Base-by-base conservation (phyloP, 2,888 invertebrate species). In the Macrosoma leucophasiata region DNA sequence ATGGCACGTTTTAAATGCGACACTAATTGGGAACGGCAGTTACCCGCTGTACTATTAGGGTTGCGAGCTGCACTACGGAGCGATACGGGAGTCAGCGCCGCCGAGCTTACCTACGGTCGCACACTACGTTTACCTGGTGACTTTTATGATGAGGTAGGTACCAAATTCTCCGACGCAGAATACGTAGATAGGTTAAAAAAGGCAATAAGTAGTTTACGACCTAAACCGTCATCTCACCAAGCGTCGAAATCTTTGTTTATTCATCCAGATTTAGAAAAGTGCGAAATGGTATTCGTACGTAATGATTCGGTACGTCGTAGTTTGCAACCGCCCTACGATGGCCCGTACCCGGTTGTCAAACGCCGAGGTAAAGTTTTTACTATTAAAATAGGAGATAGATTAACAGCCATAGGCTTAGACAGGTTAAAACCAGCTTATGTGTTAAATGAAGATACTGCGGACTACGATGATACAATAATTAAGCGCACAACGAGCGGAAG, bases 321-420 rank as follows among this genome's bases (percentile, higher is more conserved):
- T 25, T 21, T 38, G 7, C 22, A 18, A 29, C 29, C 33, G 5
- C 13, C 37, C 3, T 33, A 32, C 10, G 37, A 37, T 13, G 37
- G 37, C 14, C 32, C 37, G 6, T 37, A 28, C 31, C 27, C 24
- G 3, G 37, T 37, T 3, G 8, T 32, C 3, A 10, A 28, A 11
- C 20, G 29, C 9, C 7, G 13, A 8, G 8, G 8, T 6, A 37
- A 33, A 15, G 18, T 22, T 12, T 37, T 24, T 15, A 17, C 15
- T 4, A 14, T 37, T 4, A 19, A 37, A 12, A 24, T 37, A 8
- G 32, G 29, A 28, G 11, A 19, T 12, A 13, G 19, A 11, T 4
- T 19, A 12, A 12, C 15, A 12, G 11, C 11, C n/a, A 19, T 37
- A 10, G 32, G 28, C 4, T 28, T 32, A 22, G 36, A 32, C n/a